Evolutionary conservation across 2,888 invertebrate species (phyloP), one percentile per base, ranked within the genome.

Genomic region (Phengaris alcon): DNA sequence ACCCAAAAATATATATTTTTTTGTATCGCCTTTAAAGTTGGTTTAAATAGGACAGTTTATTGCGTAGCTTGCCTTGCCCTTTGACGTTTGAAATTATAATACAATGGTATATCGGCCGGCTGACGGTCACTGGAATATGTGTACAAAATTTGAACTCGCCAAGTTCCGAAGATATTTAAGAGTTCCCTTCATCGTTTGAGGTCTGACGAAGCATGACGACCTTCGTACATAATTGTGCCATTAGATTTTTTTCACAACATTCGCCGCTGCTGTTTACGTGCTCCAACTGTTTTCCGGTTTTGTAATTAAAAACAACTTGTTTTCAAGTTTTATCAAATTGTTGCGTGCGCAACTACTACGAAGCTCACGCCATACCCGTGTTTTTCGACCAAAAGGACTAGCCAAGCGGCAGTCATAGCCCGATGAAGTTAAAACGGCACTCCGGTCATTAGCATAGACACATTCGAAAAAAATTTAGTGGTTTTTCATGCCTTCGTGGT

Each of bases 201-300:
- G 59, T 22, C 59, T 59, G 22, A 22, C 59, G 59, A 6, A 59
- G 59, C 59, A 8, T 59, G 22, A 59, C 59, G 59, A 22, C 59
- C 59, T 59, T 59, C 59, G 22, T 7, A 48, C 9, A 57, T 57
- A 57, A 57, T 57, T 8, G 15, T 10, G 59, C 59, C 22, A 59
- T 59, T 59, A 59, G 59, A 59, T 22, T 59, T 59, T 22, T 59
- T 59, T 59, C n/a, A 59, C 22, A 22, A 59, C 22, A 22, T 59
- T 10, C 3, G 59, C 7, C 48, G 48, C 10, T 22, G 59, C 22
- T 59, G 59, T 59, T 22, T 59, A 59, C 59, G 15, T 59, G 59
- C 57, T 57, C 15, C 3, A 57, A 59, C 59, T 5, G 15, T 59
- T 59, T 59, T 59, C 59, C 22, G 59, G 59, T 59, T 22, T 15